phyloP scores from a whole-genome alignment of 2,888 invertebrate species.

The Polyploca ridens region DNA sequence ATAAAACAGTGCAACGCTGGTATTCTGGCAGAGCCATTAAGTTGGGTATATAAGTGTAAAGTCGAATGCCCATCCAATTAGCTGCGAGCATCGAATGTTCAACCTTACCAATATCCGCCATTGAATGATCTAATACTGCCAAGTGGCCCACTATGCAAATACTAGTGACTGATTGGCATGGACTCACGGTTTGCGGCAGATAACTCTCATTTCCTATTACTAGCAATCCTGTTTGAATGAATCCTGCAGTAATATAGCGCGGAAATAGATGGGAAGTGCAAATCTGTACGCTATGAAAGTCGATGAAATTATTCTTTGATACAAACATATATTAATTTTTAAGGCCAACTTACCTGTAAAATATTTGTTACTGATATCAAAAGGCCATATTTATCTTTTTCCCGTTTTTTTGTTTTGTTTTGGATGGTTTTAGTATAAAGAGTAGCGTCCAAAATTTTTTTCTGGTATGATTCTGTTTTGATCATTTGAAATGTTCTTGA shows the following conservation, averaged over 20 bases:
- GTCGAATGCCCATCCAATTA: conserved; percentile 49
- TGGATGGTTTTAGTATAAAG: too few species aligned
- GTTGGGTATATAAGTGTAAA: conserved; percentile 32
- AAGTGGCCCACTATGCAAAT: conserved; percentile 33
- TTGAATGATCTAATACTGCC: conserved; percentile 47
- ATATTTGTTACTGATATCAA: too few species aligned
- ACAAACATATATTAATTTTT: neutral
- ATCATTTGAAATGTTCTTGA: neutral
- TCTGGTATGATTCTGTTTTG: neutral
- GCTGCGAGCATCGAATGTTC: conserved; percentile 36
- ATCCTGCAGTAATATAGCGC: neutral
- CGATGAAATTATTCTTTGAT: neutral
- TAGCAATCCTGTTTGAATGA: neutral
- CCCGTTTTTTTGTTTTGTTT: too few species aligned
- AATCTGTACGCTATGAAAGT: neutral
- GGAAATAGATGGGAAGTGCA: neutral
- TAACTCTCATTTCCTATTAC: conserved; percentile 10
- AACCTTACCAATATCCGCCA: conserved; percentile 57
- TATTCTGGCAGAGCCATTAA: too few species aligned
- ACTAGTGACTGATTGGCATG: conserved; percentile 27
- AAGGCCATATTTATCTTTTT: too few species aligned
- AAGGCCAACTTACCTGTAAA: neutral
- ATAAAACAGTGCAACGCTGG: too few species aligned
- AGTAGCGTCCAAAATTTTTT: neutral
- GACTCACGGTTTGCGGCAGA: conserved; percentile 11